A percentile compares a stretch with the other conserved stretches of the same genome.
phyloP scores from a whole-genome alignment of 2,888 invertebrate species.

The Mythimna lalbum region DNA sequence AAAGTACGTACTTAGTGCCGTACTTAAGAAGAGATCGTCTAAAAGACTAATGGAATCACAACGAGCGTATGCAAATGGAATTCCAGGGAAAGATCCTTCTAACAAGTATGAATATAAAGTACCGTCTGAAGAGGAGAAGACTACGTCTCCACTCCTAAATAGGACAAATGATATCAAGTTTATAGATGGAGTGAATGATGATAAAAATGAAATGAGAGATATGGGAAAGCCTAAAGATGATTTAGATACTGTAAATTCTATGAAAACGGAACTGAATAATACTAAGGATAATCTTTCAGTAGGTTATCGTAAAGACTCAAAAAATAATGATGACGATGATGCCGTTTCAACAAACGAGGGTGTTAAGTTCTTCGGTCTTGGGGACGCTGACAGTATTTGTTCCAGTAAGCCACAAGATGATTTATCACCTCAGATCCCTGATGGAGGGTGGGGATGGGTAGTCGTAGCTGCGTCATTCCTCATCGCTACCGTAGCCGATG shows the following conservation, averaged over 20 bases:
- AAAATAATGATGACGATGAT: constrained; percentile 78
- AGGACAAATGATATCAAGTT: constrained; percentile 80
- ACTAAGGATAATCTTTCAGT: constrained; percentile 76
- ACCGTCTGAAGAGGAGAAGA: constrained; percentile 88
- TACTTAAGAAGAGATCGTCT: constrained; percentile 76
- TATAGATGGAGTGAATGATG: constrained; percentile 80
- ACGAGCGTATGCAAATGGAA: constrained; percentile 85
- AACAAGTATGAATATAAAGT: constrained; percentile 82
- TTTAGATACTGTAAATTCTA: constrained; percentile 83
- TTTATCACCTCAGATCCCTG: constrained; percentile 92
- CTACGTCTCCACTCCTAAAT: constrained; percentile 84
- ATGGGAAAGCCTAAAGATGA: constrained; percentile 76
- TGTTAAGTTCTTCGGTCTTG: constrained; percentile 89
- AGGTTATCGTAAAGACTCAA: constrained; percentile 75
- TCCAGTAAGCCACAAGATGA: constrained; percentile 79
- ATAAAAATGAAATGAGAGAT: constrained; percentile 73
- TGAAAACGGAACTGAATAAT: constrained; percentile 78
- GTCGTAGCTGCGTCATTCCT: constrained; percentile 96
- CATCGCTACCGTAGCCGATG: constrained; percentile 97
- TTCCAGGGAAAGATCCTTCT: constrained; percentile 85
- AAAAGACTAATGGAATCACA: constrained; percentile 86
- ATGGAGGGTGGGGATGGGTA: constrained; percentile 98
- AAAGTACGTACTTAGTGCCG: constrained; percentile 77
- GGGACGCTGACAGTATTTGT: constrained; percentile 88
- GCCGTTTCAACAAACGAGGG: constrained; percentile 86